Evolutionary conservation across 2,113 vertebrate genomes (phyloP).

Genomic region (Paradoxurus hermaphroditus): DNA sequence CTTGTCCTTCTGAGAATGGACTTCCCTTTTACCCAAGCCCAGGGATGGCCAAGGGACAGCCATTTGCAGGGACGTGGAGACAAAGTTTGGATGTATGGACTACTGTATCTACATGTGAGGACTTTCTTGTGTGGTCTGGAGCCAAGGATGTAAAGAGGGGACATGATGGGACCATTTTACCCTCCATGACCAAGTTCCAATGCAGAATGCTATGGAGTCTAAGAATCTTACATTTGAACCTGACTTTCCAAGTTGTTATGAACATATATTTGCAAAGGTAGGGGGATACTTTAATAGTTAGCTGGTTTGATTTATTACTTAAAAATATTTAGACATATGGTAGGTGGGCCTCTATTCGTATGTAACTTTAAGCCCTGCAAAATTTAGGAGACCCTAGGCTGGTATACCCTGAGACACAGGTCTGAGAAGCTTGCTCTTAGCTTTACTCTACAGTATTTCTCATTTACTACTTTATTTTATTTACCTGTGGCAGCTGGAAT

Average conservation of each 20-base stretch:
- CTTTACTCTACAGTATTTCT: not conserved
- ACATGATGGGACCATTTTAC: not conserved
- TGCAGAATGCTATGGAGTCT: not conserved
- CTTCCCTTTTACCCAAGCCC: not conserved
- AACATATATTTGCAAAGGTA: not conserved
- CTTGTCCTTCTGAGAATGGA: not conserved
- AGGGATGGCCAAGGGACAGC: not conserved
- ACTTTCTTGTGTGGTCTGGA: not conserved
- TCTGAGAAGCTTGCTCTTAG: not conserved
- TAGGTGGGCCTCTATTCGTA: not conserved
- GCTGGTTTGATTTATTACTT: not conserved
- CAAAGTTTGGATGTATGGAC: not conserved
- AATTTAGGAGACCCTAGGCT: not conserved
- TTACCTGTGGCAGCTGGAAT: not conserved
- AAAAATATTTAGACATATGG: not conserved
- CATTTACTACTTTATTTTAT: not conserved
- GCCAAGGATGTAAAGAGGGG: not conserved
- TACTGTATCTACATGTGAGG: not conserved
- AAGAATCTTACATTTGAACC: not conserved
- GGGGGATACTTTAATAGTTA: not conserved
- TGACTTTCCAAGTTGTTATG: not conserved
- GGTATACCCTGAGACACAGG: not conserved
- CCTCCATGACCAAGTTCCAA: not conserved
- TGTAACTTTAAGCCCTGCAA: not conserved
- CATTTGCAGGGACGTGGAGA: not conserved